Evolutionary conservation across 2,113 vertebrate genomes (phyloP), one percentile per base, ranked within the genome.

Genomic region (Hemichromis elongatus): DNA sequence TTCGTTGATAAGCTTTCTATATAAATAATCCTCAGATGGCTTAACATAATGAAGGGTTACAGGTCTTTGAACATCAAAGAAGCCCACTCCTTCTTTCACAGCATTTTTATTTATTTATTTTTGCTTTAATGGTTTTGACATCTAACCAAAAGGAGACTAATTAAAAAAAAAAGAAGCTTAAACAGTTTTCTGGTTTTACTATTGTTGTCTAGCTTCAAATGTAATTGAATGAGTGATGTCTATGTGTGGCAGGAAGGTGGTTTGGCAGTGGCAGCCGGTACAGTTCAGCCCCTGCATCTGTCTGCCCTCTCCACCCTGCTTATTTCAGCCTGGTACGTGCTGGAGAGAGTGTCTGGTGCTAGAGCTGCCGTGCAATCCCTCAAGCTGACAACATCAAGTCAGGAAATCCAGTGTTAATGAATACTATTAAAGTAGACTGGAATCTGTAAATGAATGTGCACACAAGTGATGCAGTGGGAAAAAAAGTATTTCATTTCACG

Each of bases 291-390:
- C 53, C 81, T 85, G 87, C 90, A 63, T 92, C 84, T 88, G 63
- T 37, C 24, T 59, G 28, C 54, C 55, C 83, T 88, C 91, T 88
- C 90, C 90, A 88, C 84, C 87, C 88, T 79, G 59, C 59, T 57
- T 56, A 55, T 54, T 16, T 70, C 57, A 84, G 90, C 30, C 30
- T 83, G 84, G 86, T 91, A 93, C 91, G 87, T 91, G 92, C 89
- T 21, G 78, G 2, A 16, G 18, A 59, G 75, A 1, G 80, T 56
- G 90, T 87, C 42, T 80, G 55, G 9, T 86, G 83, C 73, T 35
- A 70, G 77, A 45, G 79, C 28, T 56, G 77, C 81, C 19, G 13
- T 84, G 47, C 89, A 59, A 89, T 53, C 35, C 45, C 55, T 56
- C 28, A 68, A 42, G 28, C 55, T 56, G 53, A 80, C 21, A 55